Conservation (phyloP, 1,140 invertebrate genomes). For the Whitmania pigra region DNA sequence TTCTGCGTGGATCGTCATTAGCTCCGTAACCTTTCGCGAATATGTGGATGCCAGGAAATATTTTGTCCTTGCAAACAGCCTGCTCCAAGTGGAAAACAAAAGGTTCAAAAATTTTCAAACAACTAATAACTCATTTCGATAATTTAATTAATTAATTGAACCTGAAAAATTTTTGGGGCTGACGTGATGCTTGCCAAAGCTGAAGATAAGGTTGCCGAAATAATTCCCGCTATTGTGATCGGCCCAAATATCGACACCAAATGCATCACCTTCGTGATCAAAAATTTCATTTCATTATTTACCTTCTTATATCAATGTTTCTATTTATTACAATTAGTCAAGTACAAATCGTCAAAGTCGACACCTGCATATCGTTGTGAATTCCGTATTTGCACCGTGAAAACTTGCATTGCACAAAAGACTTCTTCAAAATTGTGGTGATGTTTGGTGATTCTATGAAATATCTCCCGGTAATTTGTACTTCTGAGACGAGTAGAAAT, state of each 20-base stretch:
- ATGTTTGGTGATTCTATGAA: too few relatives aligned
- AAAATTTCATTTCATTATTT: not conserved
- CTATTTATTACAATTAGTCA: not conserved
- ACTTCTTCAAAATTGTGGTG: not conserved
- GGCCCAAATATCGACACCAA: slow-evolving; percentile 75
- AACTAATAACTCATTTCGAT: slow-evolving; percentile 47
- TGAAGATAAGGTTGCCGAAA: slow-evolving; percentile 86
- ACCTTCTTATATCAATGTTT: not conserved
- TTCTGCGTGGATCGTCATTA: slow-evolving; percentile 75
- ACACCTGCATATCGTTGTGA: slow-evolving; percentile 63
- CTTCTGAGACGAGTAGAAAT: not conserved
- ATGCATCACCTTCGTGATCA: slow-evolving; percentile 57
- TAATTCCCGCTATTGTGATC: slow-evolving; percentile 86
- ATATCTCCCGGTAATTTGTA: too few relatives aligned
- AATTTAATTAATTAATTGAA: slow-evolving; percentile 49
- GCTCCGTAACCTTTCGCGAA: slow-evolving; percentile 89
- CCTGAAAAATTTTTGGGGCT: slow-evolving; percentile 61
- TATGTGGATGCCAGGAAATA: slow-evolving; percentile 80
- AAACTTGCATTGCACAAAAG: not conserved
- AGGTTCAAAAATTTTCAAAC: not conserved
- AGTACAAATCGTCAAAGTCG: slow-evolving; percentile 27
- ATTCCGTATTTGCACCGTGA: slow-evolving; percentile 56
- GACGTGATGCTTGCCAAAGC: slow-evolving; percentile 88
- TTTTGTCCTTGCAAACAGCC: slow-evolving; percentile 71
- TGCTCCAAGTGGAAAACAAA: not conserved